Conservation (phyloP, 2,888 invertebrate species). For the Drosophila algonquin region DNA sequence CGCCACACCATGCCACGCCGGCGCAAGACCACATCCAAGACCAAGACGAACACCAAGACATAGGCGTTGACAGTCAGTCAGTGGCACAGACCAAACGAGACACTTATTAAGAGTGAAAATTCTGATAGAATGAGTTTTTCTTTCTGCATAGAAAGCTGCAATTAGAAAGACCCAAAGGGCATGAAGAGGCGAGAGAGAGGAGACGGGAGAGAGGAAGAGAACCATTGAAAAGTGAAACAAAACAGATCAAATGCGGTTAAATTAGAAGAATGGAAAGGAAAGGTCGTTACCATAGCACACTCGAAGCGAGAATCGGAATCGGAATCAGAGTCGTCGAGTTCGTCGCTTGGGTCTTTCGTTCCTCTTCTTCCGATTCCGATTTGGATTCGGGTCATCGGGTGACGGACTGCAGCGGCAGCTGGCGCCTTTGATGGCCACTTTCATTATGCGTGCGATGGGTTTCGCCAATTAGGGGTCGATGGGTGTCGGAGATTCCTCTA, state of each 20-base stretch:
- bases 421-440: constrained; percentile 39
- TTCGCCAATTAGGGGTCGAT: constrained; percentile 62
- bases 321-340: constrained; percentile 40
- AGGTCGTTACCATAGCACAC: constrained; percentile 47
- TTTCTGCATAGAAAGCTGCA: constrained; percentile 66
- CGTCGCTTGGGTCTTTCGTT: constrained; percentile 44
- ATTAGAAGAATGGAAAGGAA: constrained; percentile 57
- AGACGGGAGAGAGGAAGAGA: not conserved
- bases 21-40: constrained; percentile 5
- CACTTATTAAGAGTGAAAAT: constrained; percentile 78
- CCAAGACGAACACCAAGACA: constrained; percentile 19
- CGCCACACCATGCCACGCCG: constrained; percentile 3
- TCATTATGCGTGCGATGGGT: constrained; percentile 57
- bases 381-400: constrained; percentile 30
- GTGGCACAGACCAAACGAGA: constrained; percentile 73
- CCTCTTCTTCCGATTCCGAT: constrained; percentile 1
- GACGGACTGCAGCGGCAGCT: constrained; percentile 35
- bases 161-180: constrained; percentile 54
- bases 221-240: constrained; percentile 65
- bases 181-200: not conserved
- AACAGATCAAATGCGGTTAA: constrained; percentile 56
- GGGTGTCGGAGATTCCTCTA: constrained; percentile 36
- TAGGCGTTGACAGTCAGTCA: constrained; percentile 65
- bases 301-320: not conserved
- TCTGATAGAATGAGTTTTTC: constrained; percentile 64